phyloP scores from a whole-genome alignment of 2,113 vertebrate species.

The Gobio gobio region DNA sequence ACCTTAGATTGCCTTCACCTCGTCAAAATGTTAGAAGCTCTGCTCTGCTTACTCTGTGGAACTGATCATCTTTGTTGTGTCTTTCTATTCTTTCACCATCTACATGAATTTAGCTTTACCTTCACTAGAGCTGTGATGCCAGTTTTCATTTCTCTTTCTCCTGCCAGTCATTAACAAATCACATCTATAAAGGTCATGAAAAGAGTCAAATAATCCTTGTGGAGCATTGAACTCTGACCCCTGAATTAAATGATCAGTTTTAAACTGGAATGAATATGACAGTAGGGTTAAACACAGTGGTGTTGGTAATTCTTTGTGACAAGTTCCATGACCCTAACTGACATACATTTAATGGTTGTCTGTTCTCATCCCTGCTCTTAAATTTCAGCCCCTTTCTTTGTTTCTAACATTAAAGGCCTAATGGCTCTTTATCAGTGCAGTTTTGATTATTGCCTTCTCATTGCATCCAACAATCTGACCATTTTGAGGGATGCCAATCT shows the following conservation, averaged over 20 bases:
- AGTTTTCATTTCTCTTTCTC: conserved; percentile 15
- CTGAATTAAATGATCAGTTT: conserved; percentile 56
- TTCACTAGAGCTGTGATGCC: neutral
- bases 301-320: conserved; percentile 56
- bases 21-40: no score
- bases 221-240: conserved; percentile 45
- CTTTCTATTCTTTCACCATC: conserved; percentile 5
- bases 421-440: neutral
- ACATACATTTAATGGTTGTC: conserved; percentile 57
- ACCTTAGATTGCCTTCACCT: no score
- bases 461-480: neutral
- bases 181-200: conserved; percentile 45
- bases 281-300: conserved; percentile 44
- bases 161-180: conserved; percentile 41
- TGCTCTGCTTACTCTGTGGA: no score
- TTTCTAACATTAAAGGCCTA: conserved; percentile 13
- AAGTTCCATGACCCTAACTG: conserved; percentile 56
- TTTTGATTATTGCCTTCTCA: neutral
- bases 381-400: conserved; percentile 9
- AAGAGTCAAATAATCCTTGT: conserved; percentile 53
- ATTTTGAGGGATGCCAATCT: neutral
- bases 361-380: conserved; percentile 30
- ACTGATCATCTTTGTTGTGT: neutral
- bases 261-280: conserved; percentile 55
- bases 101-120: neutral